Evolutionary conservation across 2,797 vertebrate genomes (phyloP).

Genomic region (Cossypha polioptera): DNA sequence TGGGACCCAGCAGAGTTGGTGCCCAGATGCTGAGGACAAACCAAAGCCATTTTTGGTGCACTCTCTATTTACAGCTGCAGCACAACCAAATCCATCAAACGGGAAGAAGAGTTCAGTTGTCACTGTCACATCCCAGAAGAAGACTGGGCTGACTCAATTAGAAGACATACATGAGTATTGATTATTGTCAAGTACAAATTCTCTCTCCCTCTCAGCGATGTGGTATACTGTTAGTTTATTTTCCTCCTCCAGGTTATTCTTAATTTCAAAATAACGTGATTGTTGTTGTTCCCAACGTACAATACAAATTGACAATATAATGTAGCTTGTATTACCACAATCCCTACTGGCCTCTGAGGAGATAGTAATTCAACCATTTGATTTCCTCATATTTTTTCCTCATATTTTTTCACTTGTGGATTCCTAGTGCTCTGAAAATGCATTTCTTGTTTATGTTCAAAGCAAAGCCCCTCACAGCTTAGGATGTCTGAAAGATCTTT

Average conservation of each 20-base stretch:
- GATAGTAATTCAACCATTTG: slow-evolving; percentile 4
- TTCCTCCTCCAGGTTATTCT: slow-evolving; percentile 41
- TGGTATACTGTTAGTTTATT: not conserved
- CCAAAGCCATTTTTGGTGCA: not conserved
- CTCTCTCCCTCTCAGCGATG: not conserved
- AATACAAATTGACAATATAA: slow-evolving; percentile 47
- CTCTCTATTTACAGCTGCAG: not conserved
- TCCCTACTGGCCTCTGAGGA: slow-evolving; percentile 19
- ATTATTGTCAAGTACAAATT: slow-evolving; percentile 48
- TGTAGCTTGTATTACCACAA: not conserved
- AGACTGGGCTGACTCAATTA: slow-evolving; percentile 50
- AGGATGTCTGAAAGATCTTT: not conserved
- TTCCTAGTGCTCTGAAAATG: not conserved
- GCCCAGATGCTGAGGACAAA: not conserved
- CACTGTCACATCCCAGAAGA: slow-evolving; percentile 16
- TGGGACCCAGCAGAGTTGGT: not conserved
- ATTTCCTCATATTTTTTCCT: not conserved
- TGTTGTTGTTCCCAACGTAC: slow-evolving; percentile 10
- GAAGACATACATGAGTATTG: slow-evolving; percentile 21
- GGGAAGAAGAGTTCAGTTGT: slow-evolving; percentile 10
- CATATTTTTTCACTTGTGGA: not conserved
- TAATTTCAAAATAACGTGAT: slow-evolving; percentile 41
- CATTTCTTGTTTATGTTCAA: not conserved
- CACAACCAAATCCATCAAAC: slow-evolving; percentile 8
- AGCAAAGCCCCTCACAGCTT: not conserved